Evolutionary conservation across 2,888 invertebrate genomes (phyloP), one percentile per base, ranked within the genome.

Genomic region (Mythimna albipuncta): DNA sequence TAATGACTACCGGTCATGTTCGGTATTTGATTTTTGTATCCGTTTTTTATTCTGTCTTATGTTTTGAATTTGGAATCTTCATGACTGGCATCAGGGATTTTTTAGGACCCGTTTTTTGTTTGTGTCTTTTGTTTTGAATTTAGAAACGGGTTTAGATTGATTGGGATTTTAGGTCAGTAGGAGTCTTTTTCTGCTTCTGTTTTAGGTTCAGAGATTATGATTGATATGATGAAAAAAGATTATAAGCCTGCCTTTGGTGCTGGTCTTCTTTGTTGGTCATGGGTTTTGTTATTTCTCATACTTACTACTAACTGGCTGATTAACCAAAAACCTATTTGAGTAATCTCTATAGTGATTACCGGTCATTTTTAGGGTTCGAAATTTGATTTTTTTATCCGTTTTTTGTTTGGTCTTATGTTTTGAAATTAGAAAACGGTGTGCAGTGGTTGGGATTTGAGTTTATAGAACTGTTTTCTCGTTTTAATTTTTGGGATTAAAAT

Each of bases 1-100:
- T 92, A 92, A 93, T 90, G 91, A 94, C 93, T 93, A 93, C 93
- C 91, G 93, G 92, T 89, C 77, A 77, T 72, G 61, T 75, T 82
- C 71, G 69, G 75, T 69, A 21, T 64, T 64, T 62, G 50, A 38
- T 4, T 9, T n/a, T 47, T 47, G 47, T 47, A 19, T 47, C 4
- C 7, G 21, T 16, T 52, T 64, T 66, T 57, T 10, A 26, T 16
- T 41, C 0, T 1, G 44, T 50, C 13, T 21, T 21, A 9, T n/a
- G 44, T 19, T 52, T 73, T 44, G n/a, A 64, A 71, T 52, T 58
- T n/a, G 10, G 38, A 58, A 52, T n/a, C n/a, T 7, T 52, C 9
- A 50, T 19, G 19, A 52, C 50, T 19, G 50, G 50, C n/a, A 52
- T 52, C n/a, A n/a, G 50, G 50, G n/a, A 52, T 52, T 52, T 6